phyloP scores from a whole-genome alignment of 2,797 vertebrate species.

The Sciaenops ocellatus region DNA sequence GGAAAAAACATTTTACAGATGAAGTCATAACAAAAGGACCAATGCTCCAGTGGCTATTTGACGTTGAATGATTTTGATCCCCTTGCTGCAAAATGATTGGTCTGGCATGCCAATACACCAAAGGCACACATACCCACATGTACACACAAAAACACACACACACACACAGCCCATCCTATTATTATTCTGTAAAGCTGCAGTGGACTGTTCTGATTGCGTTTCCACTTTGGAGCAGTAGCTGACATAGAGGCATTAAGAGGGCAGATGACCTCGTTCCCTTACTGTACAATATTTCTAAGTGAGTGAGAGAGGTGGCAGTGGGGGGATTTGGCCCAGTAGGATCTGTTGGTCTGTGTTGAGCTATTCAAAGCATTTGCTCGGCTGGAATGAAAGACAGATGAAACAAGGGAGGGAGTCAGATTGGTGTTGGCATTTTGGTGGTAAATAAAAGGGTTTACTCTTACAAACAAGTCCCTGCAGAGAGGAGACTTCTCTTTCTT shows the following conservation, averaged over 20 bases:
- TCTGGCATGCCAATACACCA: conserved; percentile 51
- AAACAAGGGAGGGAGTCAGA: conserved; percentile 27
- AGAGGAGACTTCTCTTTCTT: conserved; percentile 1
- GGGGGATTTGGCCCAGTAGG: conserved; percentile 66
- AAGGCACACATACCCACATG: conserved; percentile 42
- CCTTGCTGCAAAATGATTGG: conserved; percentile 64
- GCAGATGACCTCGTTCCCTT: conserved; percentile 71
- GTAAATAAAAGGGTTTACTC: conserved; percentile 39
- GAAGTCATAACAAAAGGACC: conserved; percentile 79
- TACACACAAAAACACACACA: conserved; percentile 45
- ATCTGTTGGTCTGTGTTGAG: conserved; percentile 66
- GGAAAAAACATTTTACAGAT: conserved; percentile 77
- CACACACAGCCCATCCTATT: conserved; percentile 56
- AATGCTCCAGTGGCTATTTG: conserved; percentile 67
- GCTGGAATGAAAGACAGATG: conserved; percentile 46
- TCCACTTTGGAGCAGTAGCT: conserved; percentile 73
- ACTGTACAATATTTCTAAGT: conserved; percentile 70
- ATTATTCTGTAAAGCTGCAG: conserved; percentile 69
- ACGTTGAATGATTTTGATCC: conserved; percentile 74
- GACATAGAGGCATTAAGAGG: conserved; percentile 74
- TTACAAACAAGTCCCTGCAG: conserved; percentile 18
- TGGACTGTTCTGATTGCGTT: conserved; percentile 71
- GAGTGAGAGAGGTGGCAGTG: conserved; percentile 22
- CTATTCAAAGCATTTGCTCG: conserved; percentile 63
- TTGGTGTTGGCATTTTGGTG: conserved; percentile 14